Evolutionary conservation across 1,140 invertebrate species (phyloP), one percentile per base, ranked within the genome.

Genomic region (Phymastichus coffea): DNA sequence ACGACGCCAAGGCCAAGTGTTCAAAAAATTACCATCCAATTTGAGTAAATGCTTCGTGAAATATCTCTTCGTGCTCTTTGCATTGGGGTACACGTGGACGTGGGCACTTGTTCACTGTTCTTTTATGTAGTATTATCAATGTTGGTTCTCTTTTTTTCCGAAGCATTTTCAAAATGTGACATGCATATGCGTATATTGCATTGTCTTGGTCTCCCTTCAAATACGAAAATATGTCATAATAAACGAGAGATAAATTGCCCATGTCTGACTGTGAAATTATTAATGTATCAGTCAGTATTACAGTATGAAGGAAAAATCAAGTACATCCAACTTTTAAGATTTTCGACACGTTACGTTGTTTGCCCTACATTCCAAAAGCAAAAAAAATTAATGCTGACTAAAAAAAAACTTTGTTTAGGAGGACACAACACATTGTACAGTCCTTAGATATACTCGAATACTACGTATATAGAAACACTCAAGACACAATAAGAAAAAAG

Each of bases 271-370:
- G 69, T 70, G n/a, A 73, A 76, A 76, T 70, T 77, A 71, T 79
- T 76, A n/a, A 77, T 78, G 72, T 74, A 77, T 75, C 60, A 69
- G 69, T 67, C 74, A 78, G 75, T 79, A 79, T 79, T 78, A 61
- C 41, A 48, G 28, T 54, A 73, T 74, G 53, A 68, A 72, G 68
- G 46, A 65, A n/a, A 66, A 67, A 41, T 52, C 43, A 64, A 63
- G 59, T 65, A 65, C 54, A 59, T 68, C 61, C 61, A 58, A 56
- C 44, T 67, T 58, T 51, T 69, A 54, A n/a, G n/a, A n/a, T n/a
- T 61, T 70, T 67, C 64, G 66, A 75, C 61, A 69, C 63, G 66
- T 61, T 61, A 54, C 37, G 19, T 61, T 61, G 43, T 70, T 56
- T 66, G 66, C 66, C 66, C 67, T 68, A 77, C 74, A 79, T 77